Conservation (phyloP, 1,140 invertebrate species). For the Prorops nasuta region DNA sequence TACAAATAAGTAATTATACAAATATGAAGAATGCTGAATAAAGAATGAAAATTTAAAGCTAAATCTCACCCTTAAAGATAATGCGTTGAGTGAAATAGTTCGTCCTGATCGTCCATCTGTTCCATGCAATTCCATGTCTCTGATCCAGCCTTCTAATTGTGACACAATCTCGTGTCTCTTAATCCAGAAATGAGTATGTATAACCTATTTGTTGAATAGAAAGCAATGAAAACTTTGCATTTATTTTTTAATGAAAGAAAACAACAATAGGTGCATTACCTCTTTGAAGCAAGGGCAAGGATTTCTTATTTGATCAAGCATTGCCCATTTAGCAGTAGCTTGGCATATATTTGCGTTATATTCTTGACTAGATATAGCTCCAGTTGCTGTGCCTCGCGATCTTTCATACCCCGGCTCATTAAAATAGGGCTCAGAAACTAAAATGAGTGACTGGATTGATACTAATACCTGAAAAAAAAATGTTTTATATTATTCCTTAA, state of each 20-base stretch:
- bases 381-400: conserved; percentile 82
- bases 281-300: conserved; percentile 92
- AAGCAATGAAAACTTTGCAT: no score
- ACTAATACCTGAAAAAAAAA: conserved; percentile 75
- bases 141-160: conserved; percentile 88
- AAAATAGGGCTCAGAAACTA: conserved; percentile 96
- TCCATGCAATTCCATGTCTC: conserved; percentile 75
- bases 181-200: conserved; percentile 92
- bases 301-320: conserved; percentile 89
- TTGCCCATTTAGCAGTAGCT: conserved; percentile 93
- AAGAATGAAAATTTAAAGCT: conserved; percentile 3
- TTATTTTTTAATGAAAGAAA: no score
- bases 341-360: conserved; percentile 96
- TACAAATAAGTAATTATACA: conserved; percentile 33
- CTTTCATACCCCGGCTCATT: conserved; percentile 97
- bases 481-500: neutral
- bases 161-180: conserved; percentile 87
- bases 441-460: conserved; percentile 93
- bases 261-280: conserved; percentile 53
- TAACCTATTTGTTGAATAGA: conserved; percentile 64
- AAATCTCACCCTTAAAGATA: conserved; percentile 70
- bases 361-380: conserved; percentile 83
- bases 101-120: conserved; percentile 72
- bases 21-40: conserved; percentile 1
- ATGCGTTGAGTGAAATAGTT: conserved; percentile 72